These are phyloP conservation scores for Phoenicopterus ruber DNA, from an alignment of 2,113 vertebrate genomes.

Conservation along the genomic window DNA sequence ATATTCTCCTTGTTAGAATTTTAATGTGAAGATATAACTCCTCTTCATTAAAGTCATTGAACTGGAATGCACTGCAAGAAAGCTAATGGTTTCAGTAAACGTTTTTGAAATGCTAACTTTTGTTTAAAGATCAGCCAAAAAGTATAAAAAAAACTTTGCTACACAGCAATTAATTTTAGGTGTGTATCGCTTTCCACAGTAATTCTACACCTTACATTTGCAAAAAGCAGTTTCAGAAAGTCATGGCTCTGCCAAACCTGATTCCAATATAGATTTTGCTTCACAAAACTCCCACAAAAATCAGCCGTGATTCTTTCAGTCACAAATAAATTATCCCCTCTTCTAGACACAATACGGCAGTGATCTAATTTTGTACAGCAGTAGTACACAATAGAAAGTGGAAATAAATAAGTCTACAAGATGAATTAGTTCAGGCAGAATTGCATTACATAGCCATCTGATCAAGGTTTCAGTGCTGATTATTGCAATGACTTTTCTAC, in stretches of 20 bases:
- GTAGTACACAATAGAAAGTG: background rate
- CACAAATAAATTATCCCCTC: background rate
- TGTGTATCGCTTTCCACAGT: background rate
- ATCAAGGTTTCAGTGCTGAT: background rate
- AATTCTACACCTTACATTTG: background rate
- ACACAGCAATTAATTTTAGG: background rate
- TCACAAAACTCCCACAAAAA: background rate
- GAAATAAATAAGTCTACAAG: background rate
- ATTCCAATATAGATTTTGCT: background rate
- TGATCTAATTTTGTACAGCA: background rate
- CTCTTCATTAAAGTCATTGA: background rate
- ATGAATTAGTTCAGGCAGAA: background rate
- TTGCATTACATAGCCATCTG: background rate
- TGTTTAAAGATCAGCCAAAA: constrained; percentile 19
- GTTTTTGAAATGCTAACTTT: constrained; percentile 23
- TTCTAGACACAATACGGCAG: background rate
- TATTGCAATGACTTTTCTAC: background rate
- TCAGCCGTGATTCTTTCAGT: background rate
- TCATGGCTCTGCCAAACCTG: background rate
- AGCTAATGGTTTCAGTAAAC: background rate
- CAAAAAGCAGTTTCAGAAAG: background rate
- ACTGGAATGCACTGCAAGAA: background rate
- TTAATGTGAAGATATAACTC: background rate
- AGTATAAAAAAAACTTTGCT: background rate
- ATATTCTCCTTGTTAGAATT: constrained; percentile 3